phyloP scores from a whole-genome alignment of 2,888 invertebrate genomes.

The Cyaniris semiargus region DNA sequence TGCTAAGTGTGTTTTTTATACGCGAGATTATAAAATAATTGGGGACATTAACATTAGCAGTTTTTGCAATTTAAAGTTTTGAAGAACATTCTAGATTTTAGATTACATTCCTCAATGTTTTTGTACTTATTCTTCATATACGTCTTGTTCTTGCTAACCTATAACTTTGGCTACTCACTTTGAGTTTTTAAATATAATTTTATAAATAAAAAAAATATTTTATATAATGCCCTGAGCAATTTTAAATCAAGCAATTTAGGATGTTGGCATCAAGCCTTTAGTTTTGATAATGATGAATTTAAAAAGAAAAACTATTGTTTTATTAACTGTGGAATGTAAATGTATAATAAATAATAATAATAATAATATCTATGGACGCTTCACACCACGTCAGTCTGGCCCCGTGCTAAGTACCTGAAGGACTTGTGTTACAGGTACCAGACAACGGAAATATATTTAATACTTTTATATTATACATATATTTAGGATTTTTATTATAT shows the following conservation, averaged over 20 bases:
- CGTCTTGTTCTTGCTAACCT: not conserved
- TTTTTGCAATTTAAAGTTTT: not conserved
- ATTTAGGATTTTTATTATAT: too few species aligned
- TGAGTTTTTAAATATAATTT: not conserved
- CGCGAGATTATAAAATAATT: not conserved
- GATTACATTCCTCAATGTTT: not conserved
- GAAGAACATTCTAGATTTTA: slow-evolving; percentile 16
- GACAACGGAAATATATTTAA: too few species aligned
- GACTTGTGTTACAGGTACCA: too few species aligned
- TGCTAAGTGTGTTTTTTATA: slow-evolving; percentile 1
- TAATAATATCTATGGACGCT: too few species aligned
- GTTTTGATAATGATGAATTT: not conserved
- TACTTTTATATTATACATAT: too few species aligned
- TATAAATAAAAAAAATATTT: too few species aligned
- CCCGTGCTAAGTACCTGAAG: too few species aligned
- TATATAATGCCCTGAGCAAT: too few species aligned
- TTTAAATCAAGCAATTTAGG: not conserved
- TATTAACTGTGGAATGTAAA: not conserved
- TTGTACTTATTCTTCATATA: not conserved
- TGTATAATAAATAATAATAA: too few species aligned
- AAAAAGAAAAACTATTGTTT: too few species aligned
- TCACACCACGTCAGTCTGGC: too few species aligned
- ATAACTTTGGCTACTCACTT: not conserved
- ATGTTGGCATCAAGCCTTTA: not conserved
- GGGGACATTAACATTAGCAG: not conserved